A percentile compares a stretch with the other conserved stretches of the same genome.
phyloP scores from a whole-genome alignment of 2,797 vertebrate genomes.

The Oreortyx pictus region DNA sequence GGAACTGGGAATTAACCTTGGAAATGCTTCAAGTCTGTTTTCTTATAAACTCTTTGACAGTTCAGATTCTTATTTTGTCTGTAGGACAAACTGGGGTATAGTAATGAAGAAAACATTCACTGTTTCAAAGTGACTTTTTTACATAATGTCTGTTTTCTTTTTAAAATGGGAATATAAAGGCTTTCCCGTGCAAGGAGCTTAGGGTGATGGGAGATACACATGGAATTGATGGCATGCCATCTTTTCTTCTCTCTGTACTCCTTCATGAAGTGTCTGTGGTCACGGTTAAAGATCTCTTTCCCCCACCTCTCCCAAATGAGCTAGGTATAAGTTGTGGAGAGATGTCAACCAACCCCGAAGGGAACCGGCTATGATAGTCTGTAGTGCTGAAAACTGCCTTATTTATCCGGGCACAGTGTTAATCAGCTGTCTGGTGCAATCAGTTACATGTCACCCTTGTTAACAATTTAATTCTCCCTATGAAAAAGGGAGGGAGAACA shows the following conservation, averaged over 20 bases:
- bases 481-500: not conserved
- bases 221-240: not conserved
- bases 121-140: not conserved
- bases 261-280: not conserved
- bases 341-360: constrained; percentile 26
- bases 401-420: constrained; percentile 23
- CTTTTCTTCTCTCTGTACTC: constrained; percentile 3
- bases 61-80: not conserved
- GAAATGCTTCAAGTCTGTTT: not conserved
- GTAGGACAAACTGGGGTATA: not conserved
- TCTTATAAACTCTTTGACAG: not conserved
- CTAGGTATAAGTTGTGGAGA: constrained; percentile 36
- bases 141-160: not conserved
- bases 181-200: not conserved
- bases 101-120: not conserved
- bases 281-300: not conserved
- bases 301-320: not conserved
- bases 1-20: not conserved
- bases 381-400: constrained; percentile 29
- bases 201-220: not conserved
- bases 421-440: constrained; percentile 55
- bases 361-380: not conserved
- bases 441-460: constrained; percentile 14
- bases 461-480: constrained; percentile 41
- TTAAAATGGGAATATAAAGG: not conserved